Evolutionary conservation across 92 coral and sea anemone species (phyloP), one percentile per base, ranked within the genome.

Genomic region (Phymanthus crucifer): DNA sequence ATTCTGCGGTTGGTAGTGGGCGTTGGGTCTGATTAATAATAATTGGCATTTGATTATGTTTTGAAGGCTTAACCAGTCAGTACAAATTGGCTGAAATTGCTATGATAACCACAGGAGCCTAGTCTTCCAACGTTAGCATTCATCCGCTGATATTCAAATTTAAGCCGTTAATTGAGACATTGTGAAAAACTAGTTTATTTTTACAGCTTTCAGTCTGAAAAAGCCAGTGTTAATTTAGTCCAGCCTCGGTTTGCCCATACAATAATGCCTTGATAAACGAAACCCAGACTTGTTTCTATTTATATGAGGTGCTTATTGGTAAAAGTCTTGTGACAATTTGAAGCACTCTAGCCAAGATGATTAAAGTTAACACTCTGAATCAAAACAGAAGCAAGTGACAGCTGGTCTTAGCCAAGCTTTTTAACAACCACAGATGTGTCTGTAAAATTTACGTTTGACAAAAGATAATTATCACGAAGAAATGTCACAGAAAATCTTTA

Each of bases 361-460:
- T 76, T 76, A 32, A 58, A 43, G 66, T 64, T 40, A 58, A 82
- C 83, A 68, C 80, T 72, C 54, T 4, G 57, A 81, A 58, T 73
- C 80, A 73, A 74, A 82, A 82, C 79, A 82, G 54, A 66, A 66
- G 80, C 61, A 29, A 38, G 66, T 58, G 75, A 82, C 73, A 82
- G 80, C 79, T 73, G 86, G 67, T 33, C 32, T n/a, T 45, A n/a
- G 0, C 33, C 72, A 58, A 80, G 84, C 76, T 57, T 58, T 70
- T 40, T 38, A 26, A 21, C 35, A 37, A 57, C 19, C 77, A 70
- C 84, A 80, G 84, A 80, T 80, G 84, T 72, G 45, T 70, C 32
- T 27, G 66, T 70, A 35, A 18, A 70, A 56, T 27, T 48, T 31
- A 69, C 75, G 19, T 17, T 19, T 32, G 14, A 38, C 57, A 54